Evolutionary conservation across 2,888 invertebrate species (phyloP).

Genomic region (Apodemia duryi): DNA sequence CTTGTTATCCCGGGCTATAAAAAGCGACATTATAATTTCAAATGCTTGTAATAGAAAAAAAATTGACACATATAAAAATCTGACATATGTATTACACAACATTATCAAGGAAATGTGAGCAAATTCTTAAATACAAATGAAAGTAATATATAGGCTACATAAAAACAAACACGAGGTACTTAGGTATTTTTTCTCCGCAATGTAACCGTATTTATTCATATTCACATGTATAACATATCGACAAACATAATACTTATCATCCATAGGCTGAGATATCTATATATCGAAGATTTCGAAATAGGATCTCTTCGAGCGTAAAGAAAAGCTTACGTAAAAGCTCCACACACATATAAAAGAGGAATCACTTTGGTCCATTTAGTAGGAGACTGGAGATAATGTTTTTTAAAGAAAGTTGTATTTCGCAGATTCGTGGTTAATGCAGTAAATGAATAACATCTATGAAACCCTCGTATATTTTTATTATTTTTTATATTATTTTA

Average conservation of each 20-base stretch:
- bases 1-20: too few species aligned
- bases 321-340: constrained; percentile 70
- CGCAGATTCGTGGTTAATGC: background rate
- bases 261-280: constrained; percentile 45
- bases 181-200: background rate
- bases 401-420: background rate
- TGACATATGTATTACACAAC: too few species aligned
- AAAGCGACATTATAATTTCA: too few species aligned
- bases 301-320: constrained; percentile 56
- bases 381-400: constrained; percentile 21
- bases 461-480: too few species aligned
- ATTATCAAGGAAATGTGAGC: too few species aligned
- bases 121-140: too few species aligned
- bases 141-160: too few species aligned
- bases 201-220: background rate
- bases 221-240: constrained; percentile 8
- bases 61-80: too few species aligned
- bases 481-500: too few species aligned
- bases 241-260: background rate
- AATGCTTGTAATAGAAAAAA: too few species aligned
- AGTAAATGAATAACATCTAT: too few species aligned
- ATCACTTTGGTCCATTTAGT: constrained; percentile 27
- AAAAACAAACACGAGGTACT: too few species aligned
- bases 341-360: constrained; percentile 63
- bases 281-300: constrained; percentile 52